phyloP scores from a whole-genome alignment of 2,888 invertebrate genomes.

The Papilio elwesi region DNA sequence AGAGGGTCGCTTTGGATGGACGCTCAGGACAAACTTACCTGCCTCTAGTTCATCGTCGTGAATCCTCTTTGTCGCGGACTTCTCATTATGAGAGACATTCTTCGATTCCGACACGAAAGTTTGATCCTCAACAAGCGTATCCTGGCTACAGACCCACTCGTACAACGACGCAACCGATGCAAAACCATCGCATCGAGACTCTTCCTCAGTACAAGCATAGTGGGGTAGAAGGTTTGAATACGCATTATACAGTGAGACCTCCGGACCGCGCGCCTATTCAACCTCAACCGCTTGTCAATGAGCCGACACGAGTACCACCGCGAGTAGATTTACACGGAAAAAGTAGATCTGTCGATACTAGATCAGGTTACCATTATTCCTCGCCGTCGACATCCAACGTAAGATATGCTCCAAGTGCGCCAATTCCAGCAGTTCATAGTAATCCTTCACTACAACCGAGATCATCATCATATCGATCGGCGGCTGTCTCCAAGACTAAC shows the following conservation, averaged over 20 bases:
- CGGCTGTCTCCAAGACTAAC: constrained; percentile 65
- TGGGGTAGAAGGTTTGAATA: constrained; percentile 60
- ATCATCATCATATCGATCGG: constrained; percentile 60
- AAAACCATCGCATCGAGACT: constrained; percentile 68
- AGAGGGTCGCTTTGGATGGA: constrained; percentile 61
- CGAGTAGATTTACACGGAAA: constrained; percentile 66
- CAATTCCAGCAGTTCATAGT: constrained; percentile 65
- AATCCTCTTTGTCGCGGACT: constrained; percentile 65
- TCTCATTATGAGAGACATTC: constrained; percentile 72
- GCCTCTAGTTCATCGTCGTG: constrained; percentile 65
- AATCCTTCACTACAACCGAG: constrained; percentile 60
- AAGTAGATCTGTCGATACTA: constrained; percentile 61
- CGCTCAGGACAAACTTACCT: constrained; percentile 65
- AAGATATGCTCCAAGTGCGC: constrained; percentile 60
- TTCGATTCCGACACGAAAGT: constrained; percentile 68
- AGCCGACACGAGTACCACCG: constrained; percentile 61
- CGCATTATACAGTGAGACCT: constrained; percentile 65
- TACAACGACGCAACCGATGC: constrained; percentile 60
- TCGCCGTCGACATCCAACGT: constrained; percentile 71
- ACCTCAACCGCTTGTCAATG: constrained; percentile 62
- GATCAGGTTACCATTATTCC: constrained; percentile 67
- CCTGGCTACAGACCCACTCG: constrained; percentile 72
- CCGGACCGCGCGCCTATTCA: constrained; percentile 67
- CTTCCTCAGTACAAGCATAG: constrained; percentile 72
- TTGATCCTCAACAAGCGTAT: constrained; percentile 77